Conservation (phyloP, 2,113 vertebrate genomes). For the Prochilodus magdalenae region DNA sequence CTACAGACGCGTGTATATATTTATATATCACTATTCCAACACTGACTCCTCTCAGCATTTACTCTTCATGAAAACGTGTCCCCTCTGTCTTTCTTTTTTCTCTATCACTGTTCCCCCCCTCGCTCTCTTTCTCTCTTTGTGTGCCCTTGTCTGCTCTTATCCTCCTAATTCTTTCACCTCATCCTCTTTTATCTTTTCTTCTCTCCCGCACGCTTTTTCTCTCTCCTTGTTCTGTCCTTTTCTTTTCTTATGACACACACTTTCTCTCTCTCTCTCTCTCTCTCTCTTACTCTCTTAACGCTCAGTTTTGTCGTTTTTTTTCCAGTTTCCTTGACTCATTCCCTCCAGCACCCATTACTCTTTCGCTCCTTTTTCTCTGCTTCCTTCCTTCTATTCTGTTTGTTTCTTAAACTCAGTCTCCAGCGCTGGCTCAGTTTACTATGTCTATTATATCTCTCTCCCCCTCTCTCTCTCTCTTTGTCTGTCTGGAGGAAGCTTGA, state of each 20-base stretch:
- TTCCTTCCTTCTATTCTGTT: not conserved
- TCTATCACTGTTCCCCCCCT: conserved; percentile 32
- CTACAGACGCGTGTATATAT: conserved; percentile 57
- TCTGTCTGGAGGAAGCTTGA: too few species aligned
- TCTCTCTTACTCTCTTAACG: not conserved
- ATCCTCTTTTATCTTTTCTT: conserved; percentile 32
- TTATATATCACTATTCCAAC: conserved; percentile 53
- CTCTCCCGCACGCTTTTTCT: not conserved
- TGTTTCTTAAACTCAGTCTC: not conserved
- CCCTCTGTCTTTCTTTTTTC: conserved; percentile 38
- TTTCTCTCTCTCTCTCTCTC: not conserved
- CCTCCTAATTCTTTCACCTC: conserved; percentile 41
- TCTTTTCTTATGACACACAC: not conserved
- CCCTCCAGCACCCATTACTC: not conserved
- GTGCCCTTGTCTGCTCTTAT: conserved; percentile 5
- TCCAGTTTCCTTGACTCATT: not conserved
- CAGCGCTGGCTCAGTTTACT: not conserved
- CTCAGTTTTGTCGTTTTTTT: not conserved
- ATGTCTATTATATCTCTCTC: too few species aligned
- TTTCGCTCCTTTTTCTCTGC: not conserved
- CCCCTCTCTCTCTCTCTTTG: conserved; percentile 74
- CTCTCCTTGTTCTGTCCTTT: not conserved
- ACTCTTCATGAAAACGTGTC: conserved; percentile 48
- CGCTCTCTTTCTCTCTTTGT: conserved; percentile 1
- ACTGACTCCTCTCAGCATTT: conserved; percentile 54